Base-by-base conservation (phyloP, 1,140 invertebrate species). In the Lepidurus packardi region DNA sequence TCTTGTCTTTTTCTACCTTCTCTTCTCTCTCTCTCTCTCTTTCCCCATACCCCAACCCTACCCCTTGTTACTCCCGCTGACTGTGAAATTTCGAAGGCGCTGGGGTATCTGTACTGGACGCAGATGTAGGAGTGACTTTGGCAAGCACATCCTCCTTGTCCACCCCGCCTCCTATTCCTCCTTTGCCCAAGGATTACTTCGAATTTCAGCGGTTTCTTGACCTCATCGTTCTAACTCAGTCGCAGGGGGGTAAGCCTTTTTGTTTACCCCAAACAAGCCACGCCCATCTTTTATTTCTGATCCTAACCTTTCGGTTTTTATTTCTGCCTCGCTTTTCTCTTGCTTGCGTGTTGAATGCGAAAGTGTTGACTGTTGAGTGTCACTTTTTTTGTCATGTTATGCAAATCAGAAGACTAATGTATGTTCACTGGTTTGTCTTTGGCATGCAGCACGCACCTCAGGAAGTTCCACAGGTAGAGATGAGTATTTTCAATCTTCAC, bases 121-220 rank as follows among this genome's bases (percentile, higher is more conserved):
- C 77, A 0, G 73, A 21, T 43, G 53, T 45, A 41, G 73, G 43
- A 24, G n/a, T 74, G 53, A 8, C 76, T 10, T 41, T 65, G 10
- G 47, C 43, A 74, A 75, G 34, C 21, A 76, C 47, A 10, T 45
- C 78, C 4, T 53, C 75, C 7, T 76, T 76, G 41, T 45, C 75
- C 34, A 43, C 45, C 44, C 75, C 76, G 44, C 78, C 78, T 73
- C 24, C 45, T 9, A 79, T 79, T 44, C 78, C 78, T 78, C 78
- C 78, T 34, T 73, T 79, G 25, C 78, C 78, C 21, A 76, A 43
- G 78, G 76, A 79, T 73, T 79, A 79, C 73, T 75, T 75, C 24
- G 78, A 79, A 77, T 79, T 79, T n/a, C 73, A 79, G 45, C 75
- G 43, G 44, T 75, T 45, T 78, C 78, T 79, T n/a, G 75, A 79